A percentile compares a stretch with the other conserved stretches of the same genome.
phyloP scores from a whole-genome alignment of 2,797 vertebrate genomes.

The Chromis chromis region DNA sequence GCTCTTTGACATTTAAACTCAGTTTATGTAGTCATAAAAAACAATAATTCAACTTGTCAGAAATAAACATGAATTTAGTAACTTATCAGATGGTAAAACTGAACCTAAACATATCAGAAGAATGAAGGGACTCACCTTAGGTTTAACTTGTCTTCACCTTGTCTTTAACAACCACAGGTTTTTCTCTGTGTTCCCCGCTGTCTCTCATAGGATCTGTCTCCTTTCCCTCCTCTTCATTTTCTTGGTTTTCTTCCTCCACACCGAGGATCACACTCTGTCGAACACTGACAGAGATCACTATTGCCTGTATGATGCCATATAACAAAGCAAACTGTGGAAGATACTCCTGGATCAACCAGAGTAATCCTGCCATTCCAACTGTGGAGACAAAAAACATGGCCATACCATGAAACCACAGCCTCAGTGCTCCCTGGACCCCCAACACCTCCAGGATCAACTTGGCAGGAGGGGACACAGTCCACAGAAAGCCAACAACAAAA shows the following conservation, averaged over 20 bases:
- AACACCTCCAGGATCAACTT: slow-evolving; percentile 87
- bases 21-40: not conserved
- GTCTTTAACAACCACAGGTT: slow-evolving; percentile 35
- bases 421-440: slow-evolving; percentile 87
- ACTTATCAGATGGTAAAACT: too few species aligned
- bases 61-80: too few species aligned
- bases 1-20: not conserved
- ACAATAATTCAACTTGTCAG: too few species aligned
- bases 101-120: not conserved
- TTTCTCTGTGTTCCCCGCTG: slow-evolving; percentile 20
- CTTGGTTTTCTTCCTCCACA: slow-evolving; percentile 46
- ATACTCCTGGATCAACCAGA: slow-evolving; percentile 91
- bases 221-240: slow-evolving; percentile 31
- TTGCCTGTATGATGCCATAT: slow-evolving; percentile 89
- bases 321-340: slow-evolving; percentile 89
- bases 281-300: slow-evolving; percentile 91
- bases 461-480: slow-evolving; percentile 86
- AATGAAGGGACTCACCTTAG: slow-evolving; percentile 55
- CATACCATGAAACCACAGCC: slow-evolving; percentile 92
- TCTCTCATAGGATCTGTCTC: slow-evolving; percentile 40
- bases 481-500: slow-evolving; percentile 88
- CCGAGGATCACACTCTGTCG: slow-evolving; percentile 75
- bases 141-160: slow-evolving; percentile 52
- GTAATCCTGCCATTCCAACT: slow-evolving; percentile 88
- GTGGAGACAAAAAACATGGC: slow-evolving; percentile 90